Base-by-base conservation (phyloP, 2,797 vertebrate species). In the Trachurus trachurus region DNA sequence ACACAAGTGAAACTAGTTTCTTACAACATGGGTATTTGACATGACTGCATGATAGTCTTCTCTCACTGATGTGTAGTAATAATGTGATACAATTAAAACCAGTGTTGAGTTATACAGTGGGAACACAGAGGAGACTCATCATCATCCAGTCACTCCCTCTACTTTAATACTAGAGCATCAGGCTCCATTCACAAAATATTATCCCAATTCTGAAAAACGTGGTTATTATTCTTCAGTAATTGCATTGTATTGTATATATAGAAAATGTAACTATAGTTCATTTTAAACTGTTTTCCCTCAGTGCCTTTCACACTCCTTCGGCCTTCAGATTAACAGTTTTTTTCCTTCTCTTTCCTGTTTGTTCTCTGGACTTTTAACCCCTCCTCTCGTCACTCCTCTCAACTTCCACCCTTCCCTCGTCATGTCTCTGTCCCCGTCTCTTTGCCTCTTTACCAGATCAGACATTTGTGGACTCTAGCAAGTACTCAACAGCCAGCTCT, bases 381-480 rank as follows among this genome's bases (percentile, higher is more conserved):
- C 60, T 76, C 29, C 60, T 71, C 45, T 29, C 60, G 53, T 68
- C 12, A 58, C 64, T 47, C 47, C 26, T 67, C 56, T 71, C 29
- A 54, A 31, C 58, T 80, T 61, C 26, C 52, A 57, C 63, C 71
- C 65, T 62, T 60, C 21, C 17, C 61, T 62, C 56, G 37, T 84
- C 71, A 31, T 78, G 65, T 59, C 61, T 87, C 42, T 71, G 21
- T 81, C 66, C 58, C 69, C 64, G 22, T 53, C 71, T 47, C 72
- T 56, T 88, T 89, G 82, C 89, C 93, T 92, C 79, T 94, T 92
- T 93, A 93, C 96, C 95, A 97, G 97, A 97, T 95, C 96, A 96
- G 94, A 97, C 96, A 96, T 97, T 97, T 97, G 96, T 97, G 96
- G 97, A 98, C 96, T 95, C 97, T 96, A 97, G 96, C 96, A 97